These are phyloP conservation scores for Mionectes macconnelli DNA, from an alignment of 2,113 vertebrate genomes.

Conservation along the genomic window DNA sequence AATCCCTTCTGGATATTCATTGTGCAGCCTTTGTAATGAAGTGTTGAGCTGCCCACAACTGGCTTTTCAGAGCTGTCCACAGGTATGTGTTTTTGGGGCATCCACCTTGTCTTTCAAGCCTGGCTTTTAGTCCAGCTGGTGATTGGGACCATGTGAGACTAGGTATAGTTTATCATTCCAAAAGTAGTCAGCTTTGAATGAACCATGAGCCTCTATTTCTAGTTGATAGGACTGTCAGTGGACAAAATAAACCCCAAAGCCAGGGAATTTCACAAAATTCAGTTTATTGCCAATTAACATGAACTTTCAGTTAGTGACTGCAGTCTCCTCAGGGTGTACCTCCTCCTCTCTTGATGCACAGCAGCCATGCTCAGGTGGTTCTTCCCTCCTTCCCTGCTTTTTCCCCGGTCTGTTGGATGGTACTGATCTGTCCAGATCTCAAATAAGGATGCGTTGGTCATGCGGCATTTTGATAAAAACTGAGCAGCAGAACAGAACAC, in stretches of 20 bases:
- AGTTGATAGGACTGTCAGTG: not conserved
- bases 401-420: not conserved
- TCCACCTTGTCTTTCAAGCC: not conserved
- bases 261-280: not conserved
- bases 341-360: rapidly evolving
- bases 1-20: not conserved
- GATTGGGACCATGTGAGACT: not conserved
- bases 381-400: not conserved
- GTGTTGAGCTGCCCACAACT: not conserved
- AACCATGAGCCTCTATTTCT: not conserved
- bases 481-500: not conserved
- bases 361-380: rapidly evolving
- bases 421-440: not conserved
- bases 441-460: rapidly evolving
- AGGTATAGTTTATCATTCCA: not conserved
- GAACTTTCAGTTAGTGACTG: too few species aligned
- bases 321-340: not conserved
- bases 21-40: not conserved
- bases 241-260: not conserved
- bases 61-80: not conserved
- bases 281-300: not conserved
- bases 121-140: not conserved
- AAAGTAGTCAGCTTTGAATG: not conserved
- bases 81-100: not conserved
- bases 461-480: not conserved